Evolutionary conservation across 1,140 invertebrate genomes (phyloP).

Genomic region (Hylaeus anthracinus): DNA sequence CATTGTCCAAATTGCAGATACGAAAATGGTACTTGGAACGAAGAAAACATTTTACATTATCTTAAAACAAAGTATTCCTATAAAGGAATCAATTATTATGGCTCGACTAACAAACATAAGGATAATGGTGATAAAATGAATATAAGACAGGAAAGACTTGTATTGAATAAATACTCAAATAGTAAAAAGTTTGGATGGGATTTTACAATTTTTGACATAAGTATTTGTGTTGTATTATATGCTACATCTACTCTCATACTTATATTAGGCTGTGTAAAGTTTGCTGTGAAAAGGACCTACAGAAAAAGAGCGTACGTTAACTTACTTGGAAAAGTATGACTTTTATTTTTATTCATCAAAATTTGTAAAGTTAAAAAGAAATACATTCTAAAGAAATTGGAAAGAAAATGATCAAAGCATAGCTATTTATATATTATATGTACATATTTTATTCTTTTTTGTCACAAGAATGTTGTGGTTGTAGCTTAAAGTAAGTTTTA

Average conservation of each 20-base stretch:
- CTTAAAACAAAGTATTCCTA: conserved; percentile 88
- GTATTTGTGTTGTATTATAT: conserved; percentile 89
- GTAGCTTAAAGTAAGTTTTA: not conserved
- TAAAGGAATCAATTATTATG: conserved; percentile 81
- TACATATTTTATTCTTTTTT: conserved; percentile 27
- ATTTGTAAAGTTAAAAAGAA: conserved; percentile 2
- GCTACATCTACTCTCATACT: conserved; percentile 86
- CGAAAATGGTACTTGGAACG: conserved; percentile 84
- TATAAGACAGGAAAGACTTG: conserved; percentile 59
- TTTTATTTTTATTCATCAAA: conserved; percentile 18
- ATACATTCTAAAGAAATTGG: not conserved
- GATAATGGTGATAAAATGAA: conserved; percentile 50
- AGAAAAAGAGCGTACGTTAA: conserved; percentile 86
- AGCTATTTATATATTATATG: conserved; percentile 31
- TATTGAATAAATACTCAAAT: conserved; percentile 68
- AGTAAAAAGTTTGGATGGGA: conserved; percentile 80
- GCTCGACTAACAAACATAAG: conserved; percentile 60
- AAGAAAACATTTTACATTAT: conserved; percentile 87
- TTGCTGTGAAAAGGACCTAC: conserved; percentile 86
- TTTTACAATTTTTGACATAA: conserved; percentile 86
- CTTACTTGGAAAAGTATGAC: conserved; percentile 84
- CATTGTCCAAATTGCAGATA: conserved; percentile 88
- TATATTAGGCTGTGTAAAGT: conserved; percentile 88
- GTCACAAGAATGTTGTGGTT: not conserved
- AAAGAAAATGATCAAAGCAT: not conserved